These are phyloP conservation scores for Rhodeus uyekii DNA, from an alignment of 2,797 vertebrate genomes.

Conservation along the genomic window DNA sequence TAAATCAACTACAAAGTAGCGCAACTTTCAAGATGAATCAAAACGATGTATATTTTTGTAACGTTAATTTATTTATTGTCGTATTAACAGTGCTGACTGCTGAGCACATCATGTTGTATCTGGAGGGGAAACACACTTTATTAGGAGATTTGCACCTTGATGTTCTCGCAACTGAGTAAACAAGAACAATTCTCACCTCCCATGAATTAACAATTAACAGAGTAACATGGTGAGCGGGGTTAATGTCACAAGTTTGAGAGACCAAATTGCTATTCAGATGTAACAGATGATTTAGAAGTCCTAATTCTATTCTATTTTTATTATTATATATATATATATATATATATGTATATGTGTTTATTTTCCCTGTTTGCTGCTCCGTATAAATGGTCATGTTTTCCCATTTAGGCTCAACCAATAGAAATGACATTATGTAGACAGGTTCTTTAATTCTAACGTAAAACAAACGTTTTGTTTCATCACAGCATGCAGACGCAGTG, in stretches of 20 bases:
- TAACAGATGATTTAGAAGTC: background rate
- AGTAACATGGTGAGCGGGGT: background rate
- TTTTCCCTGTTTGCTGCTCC: background rate
- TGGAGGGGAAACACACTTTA: background rate
- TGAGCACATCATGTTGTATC: background rate
- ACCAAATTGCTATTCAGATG: background rate
- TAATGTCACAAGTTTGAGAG: background rate
- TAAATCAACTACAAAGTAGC: background rate
- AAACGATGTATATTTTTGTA: background rate
- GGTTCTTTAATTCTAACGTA: no score
- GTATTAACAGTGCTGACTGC: background rate
- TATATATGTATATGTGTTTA: no score
- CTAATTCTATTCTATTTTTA: background rate
- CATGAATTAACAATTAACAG: slow-evolving; percentile 18
- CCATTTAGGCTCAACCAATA: background rate
- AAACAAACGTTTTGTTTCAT: background rate
- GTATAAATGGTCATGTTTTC: background rate
- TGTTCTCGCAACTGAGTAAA: slow-evolving; percentile 33
- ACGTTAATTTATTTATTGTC: background rate
- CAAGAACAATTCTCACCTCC: slow-evolving; percentile 1
- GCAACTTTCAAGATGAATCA: background rate
- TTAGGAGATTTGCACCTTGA: slow-evolving; percentile 1
- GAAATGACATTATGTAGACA: no score
- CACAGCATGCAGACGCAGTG: no score
- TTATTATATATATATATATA: no score